Percentiles rank a stretch among this genome's conserved stretches.
phyloP scores from a whole-genome alignment of 2,888 invertebrate genomes.

The Nipponacmea schrenckii region DNA sequence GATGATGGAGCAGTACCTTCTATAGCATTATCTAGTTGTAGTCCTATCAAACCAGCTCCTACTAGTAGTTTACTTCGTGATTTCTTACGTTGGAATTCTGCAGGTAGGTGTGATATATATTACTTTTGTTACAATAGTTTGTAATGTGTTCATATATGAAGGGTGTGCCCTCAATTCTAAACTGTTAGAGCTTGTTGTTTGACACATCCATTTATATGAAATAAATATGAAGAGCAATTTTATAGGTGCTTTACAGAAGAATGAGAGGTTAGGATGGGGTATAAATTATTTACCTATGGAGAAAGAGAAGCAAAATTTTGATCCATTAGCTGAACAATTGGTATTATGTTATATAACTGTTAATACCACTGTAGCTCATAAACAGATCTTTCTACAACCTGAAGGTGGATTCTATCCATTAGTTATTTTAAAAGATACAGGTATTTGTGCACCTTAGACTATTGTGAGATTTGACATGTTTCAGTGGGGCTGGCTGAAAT shows the following conservation, averaged over 20 bases:
- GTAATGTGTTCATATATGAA: no score
- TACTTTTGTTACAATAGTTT: neutral
- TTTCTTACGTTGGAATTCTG: slow-evolving; percentile 59
- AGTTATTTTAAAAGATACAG: slow-evolving; percentile 49
- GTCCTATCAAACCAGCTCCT: slow-evolving; percentile 56
- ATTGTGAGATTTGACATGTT: neutral
- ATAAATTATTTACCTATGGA: slow-evolving; percentile 55
- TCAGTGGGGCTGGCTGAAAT: neutral
- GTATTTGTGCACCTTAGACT: slow-evolving; percentile 32
- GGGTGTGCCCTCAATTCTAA: no score
- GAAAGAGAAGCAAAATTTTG: slow-evolving; percentile 42
- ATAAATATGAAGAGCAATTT: no score
- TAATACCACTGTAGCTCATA: slow-evolving; percentile 50
- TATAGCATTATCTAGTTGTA: slow-evolving; percentile 57
- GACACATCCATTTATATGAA: no score
- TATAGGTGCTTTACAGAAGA: no score
- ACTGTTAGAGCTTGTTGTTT: no score
- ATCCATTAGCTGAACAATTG: slow-evolving; percentile 55
- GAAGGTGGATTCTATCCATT: slow-evolving; percentile 62
- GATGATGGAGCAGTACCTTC: slow-evolving; percentile 45
- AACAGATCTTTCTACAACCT: slow-evolving; percentile 61
- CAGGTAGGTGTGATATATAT: slow-evolving; percentile 44
- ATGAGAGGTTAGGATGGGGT: slow-evolving; percentile 58
- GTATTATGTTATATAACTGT: slow-evolving; percentile 61
- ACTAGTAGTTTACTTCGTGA: slow-evolving; percentile 54